phyloP scores from a whole-genome alignment of 1,140 invertebrate genomes.

The Armadillidium nasatum region DNA sequence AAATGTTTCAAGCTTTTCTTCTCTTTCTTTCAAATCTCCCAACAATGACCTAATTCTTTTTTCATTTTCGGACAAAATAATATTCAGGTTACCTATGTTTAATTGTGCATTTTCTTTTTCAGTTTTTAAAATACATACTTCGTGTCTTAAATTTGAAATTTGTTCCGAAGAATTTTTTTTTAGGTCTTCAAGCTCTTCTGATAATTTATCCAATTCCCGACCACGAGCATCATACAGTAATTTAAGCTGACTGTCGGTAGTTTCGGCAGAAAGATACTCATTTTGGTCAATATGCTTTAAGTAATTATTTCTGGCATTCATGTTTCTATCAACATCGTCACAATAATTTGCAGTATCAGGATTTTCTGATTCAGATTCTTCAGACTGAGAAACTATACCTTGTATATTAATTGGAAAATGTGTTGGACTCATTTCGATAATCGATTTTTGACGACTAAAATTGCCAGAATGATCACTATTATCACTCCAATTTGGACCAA shows the following conservation, averaged over 20 bases:
- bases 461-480: background rate
- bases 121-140: background rate
- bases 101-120: background rate
- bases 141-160: background rate
- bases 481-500: background rate
- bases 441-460: background rate
- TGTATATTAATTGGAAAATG: background rate
- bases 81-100: background rate
- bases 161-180: background rate
- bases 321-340: background rate
- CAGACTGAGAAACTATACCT: background rate
- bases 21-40: background rate
- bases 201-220: background rate
- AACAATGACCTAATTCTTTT: background rate
- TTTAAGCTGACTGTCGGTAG: background rate
- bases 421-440: background rate
- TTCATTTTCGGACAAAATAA: background rate
- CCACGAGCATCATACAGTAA: background rate
- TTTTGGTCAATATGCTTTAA: background rate
- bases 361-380: background rate
- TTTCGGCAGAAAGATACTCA: background rate
- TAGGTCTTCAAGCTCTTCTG: background rate
- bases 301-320: background rate
- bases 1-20: background rate
- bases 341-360: background rate